These are phyloP conservation scores for Pluvialis apricaria DNA, from an alignment of 2,113 vertebrate genomes.

Conservation along the genomic window DNA sequence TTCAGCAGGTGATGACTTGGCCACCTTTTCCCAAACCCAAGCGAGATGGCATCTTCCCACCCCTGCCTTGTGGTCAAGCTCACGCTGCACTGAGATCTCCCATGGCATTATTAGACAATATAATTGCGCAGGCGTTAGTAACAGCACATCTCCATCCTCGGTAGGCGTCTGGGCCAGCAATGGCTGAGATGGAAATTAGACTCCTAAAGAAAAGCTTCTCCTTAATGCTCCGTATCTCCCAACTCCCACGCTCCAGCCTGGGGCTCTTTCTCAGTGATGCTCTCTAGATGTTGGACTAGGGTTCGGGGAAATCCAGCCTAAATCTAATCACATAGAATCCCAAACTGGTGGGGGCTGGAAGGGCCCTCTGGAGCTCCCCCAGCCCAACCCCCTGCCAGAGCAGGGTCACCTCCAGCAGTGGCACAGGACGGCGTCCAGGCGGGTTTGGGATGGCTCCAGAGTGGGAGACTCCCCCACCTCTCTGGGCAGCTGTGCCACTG, in stretches of 20 bases:
- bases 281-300: slow-evolving; percentile 64
- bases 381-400: too few species aligned
- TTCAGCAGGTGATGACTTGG: not conserved
- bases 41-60: not conserved
- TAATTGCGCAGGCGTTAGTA: not conserved
- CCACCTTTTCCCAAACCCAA: not conserved
- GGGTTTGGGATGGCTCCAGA: too few species aligned
- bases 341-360: too few species aligned
- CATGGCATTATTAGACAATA: not conserved
- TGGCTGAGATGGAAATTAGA: not conserved
- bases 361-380: too few species aligned
- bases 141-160: not conserved
- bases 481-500: too few species aligned
- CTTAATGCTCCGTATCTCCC: not conserved
- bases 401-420: too few species aligned
- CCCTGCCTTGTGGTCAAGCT: not conserved
- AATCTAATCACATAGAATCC: slow-evolving; percentile 64
- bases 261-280: not conserved
- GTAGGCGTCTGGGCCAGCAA: not conserved
- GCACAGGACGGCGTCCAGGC: too few species aligned
- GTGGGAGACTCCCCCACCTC: too few species aligned
- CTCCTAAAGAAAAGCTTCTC: not conserved
- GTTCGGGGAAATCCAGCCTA: slow-evolving; percentile 54
- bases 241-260: not conserved
- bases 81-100: accelerated